Percentiles rank a stretch among this genome's conserved stretches.
Conservation (phyloP, 2,888 invertebrate genomes). For the Acutogordius australiensis region DNA sequence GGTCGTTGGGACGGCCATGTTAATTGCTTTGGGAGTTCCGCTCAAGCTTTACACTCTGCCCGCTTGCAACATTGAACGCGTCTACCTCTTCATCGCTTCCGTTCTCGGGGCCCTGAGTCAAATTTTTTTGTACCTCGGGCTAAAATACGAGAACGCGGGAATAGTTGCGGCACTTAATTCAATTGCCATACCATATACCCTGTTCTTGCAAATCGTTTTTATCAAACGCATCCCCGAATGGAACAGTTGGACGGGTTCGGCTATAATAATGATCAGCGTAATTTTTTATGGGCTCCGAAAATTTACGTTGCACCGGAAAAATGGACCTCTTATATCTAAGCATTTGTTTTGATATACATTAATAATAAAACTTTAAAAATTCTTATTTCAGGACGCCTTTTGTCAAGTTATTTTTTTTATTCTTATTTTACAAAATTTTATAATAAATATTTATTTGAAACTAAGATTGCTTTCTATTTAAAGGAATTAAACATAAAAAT, state of each 20-base stretch:
- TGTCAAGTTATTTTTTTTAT: too few species aligned
- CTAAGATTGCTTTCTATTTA: too few species aligned
- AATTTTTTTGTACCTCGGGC: neutral
- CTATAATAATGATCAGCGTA: neutral
- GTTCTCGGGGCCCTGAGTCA: neutral
- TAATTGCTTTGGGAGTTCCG: neutral
- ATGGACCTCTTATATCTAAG: neutral
- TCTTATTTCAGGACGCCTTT: too few species aligned
- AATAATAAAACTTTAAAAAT: too few species aligned
- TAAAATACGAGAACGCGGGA: neutral
- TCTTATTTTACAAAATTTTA: too few species aligned
- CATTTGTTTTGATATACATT: too few species aligned
- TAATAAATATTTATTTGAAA: too few species aligned
- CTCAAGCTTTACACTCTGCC: neutral
- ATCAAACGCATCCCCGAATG: neutral
- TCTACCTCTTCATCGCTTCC: neutral
- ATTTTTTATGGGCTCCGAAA: conserved; percentile 1
- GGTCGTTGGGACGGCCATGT: neutral
- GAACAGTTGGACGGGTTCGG: neutral
- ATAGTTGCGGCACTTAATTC: neutral
- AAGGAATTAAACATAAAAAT: too few species aligned
- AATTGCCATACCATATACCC: neutral
- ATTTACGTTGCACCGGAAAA: neutral
- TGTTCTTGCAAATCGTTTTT: neutral
- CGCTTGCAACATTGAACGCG: neutral